Base-by-base conservation (phyloP, 1,140 invertebrate species). In the Phymastichus coffea region DNA sequence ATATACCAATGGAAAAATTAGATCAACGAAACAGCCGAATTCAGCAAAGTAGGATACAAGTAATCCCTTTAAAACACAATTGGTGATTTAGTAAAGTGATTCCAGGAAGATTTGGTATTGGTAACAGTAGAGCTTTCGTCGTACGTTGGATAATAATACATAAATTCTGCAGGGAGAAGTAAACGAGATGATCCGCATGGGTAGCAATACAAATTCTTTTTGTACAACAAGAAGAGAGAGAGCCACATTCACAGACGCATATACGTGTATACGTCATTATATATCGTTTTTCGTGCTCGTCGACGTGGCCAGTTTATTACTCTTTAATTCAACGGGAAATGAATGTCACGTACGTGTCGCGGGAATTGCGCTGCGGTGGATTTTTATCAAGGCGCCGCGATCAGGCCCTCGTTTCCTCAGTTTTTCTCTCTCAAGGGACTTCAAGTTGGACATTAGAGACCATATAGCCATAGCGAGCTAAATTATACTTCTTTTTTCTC, bases 401-500 rank as follows among this genome's bases (percentile, higher is more conserved):
- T 44, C 22, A 22, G 25, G 23, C 7, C 23, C n/a, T 47, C 44
- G 30, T 47, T 47, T 28, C 25, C 44, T 30, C 44, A 8, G 9
- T 44, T 44, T 44, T 25, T 44, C 12, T 23, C 6, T 22, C 14
- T 25, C 8, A 19, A 1, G 41, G 20, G 41, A 44, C 8, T 3
- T 1, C 40, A 10, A 8, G 17, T 3, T 12, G 23, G 25, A 28
- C 25, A 28, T 28, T 47, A 47, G 43, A 26, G 43, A 25, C 22
- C 40, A 43, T 23, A 43, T 43, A n/a, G n/a, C 40, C 40, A 9
- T 17, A 3, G 20, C 28, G 26, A 51, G 38, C 20, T 51, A 38
- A 51, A 51, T 51, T 51, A 51, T 51, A 51, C 48, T 51, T 51
- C 17, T 49, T 49, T 23, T 17, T 44, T n/a, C n/a, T n/a, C n/a